These are phyloP conservation scores for Astreopora myriophthalma DNA, from an alignment of 64 coral and sea anemone genomes.

Conservation along the genomic window DNA sequence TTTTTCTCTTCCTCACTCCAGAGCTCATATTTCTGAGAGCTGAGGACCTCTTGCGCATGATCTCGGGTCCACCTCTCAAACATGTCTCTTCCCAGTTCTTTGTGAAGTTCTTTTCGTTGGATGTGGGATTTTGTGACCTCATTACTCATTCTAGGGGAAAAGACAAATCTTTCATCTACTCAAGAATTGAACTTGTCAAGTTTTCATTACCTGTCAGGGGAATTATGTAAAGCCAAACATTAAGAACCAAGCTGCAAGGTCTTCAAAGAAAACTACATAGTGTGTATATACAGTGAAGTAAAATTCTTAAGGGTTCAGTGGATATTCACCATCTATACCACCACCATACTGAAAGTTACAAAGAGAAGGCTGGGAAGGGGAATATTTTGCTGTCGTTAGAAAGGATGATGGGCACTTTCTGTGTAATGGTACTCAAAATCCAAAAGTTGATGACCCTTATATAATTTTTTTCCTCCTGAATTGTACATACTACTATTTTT, in stretches of 20 bases:
- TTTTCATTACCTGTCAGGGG: background rate
- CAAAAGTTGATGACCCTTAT: no score
- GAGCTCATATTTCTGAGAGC: constrained; percentile 58
- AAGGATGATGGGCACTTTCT: no score
- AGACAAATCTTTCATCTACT: background rate
- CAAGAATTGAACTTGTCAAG: background rate
- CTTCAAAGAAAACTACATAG: no score
- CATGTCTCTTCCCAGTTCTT: constrained; percentile 78
- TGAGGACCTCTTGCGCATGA: constrained; percentile 80
- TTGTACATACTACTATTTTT: background rate
- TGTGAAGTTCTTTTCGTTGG: constrained; percentile 68
- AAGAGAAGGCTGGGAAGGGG: no score
- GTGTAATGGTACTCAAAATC: no score
- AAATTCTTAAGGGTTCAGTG: no score
- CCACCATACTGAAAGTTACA: no score
- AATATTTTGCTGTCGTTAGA: no score
- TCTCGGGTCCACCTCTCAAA: constrained; percentile 83
- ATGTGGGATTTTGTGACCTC: constrained; percentile 78
- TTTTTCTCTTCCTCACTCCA: constrained; percentile 79
- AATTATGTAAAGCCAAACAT: no score
- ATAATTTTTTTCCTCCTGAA: background rate
- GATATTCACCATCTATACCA: no score
- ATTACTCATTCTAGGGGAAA: constrained; percentile 70
- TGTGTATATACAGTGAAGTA: no score
- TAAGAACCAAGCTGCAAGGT: no score